Conservation (phyloP, 1,140 invertebrate species). For the Drosophila triauraria region DNA sequence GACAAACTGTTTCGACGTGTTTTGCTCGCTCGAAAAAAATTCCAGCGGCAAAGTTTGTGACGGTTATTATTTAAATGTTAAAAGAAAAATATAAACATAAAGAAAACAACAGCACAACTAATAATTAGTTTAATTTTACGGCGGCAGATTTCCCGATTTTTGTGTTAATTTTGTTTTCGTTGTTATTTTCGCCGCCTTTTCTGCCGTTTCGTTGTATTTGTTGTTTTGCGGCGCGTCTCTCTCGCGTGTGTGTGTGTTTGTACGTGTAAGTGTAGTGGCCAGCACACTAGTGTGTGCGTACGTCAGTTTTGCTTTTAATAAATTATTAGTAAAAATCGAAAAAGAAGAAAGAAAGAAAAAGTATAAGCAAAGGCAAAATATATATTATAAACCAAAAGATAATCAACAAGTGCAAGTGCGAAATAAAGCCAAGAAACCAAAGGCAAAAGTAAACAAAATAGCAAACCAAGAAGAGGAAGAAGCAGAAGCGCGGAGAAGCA, state of each 20-base stretch:
- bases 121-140: conserved; percentile 21
- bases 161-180: conserved; percentile 21
- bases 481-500: conserved; percentile 19
- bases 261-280: conserved; percentile 25
- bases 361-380: conserved; percentile 23
- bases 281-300: conserved; percentile 18
- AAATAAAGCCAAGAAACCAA: conserved; percentile 16
- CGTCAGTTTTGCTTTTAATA: conserved; percentile 54
- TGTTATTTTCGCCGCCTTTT: conserved; percentile 29
- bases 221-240: conserved; percentile 39
- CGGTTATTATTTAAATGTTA: neutral
- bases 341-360: conserved; percentile 46
- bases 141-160: conserved; percentile 1
- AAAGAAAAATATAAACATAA: conserved; percentile 3
- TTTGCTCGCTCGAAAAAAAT: neutral
- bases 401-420: conserved; percentile 59
- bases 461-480: conserved; percentile 20
- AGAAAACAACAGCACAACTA: neutral
- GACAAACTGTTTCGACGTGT: no score
- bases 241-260: conserved; percentile 7
- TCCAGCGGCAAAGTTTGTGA: neutral
- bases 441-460: conserved; percentile 31
- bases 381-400: conserved; percentile 10
- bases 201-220: conserved; percentile 30
- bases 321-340: conserved; percentile 60